Base-by-base conservation (phyloP, 1,140 invertebrate species). In the Colletes latitarsis region DNA sequence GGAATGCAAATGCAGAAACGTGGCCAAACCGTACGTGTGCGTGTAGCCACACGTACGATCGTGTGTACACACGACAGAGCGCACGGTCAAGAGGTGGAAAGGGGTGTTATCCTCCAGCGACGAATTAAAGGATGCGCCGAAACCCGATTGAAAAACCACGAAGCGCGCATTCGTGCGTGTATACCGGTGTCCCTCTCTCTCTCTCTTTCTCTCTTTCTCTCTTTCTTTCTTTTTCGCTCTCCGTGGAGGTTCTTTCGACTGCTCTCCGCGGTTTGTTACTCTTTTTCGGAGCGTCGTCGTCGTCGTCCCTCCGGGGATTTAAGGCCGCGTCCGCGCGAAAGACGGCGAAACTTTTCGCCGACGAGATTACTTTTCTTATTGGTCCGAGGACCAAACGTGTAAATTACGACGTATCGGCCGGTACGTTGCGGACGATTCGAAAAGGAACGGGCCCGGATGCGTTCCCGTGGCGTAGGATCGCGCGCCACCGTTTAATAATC, bases 1-100 rank as follows among this genome's bases (percentile, higher is more conserved):
- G 55, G 91, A 91, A 92, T 91, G 92, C 91, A 91, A 92, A 92
- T 92, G 91, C 89, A 90, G 91, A 92, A 91, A 91, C 91, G 89
- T 88, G 88, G 81, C 82, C 64, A 69, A n/a, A 1, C 49, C 66
- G 55, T 67, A 52, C 62, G 74, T 68, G 69, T 75, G 68, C 76
- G 66, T 79, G 70, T 84, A 67, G 8, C 49, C 60, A 69, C 64
- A 81, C 68, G 55, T 67, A n/a, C 71, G 62, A 49, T 67, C 52
- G 8, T 49, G 30, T 6, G 21, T 17, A 57, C 68, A 52, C 55
- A 5, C 14, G 19, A 3, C 8, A 63, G 53, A 6, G 43, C 8
- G 41, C 12, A 4, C n/a, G 72, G 53, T 12, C 41, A 49, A 62
- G 62, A 19, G 19, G 60, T 46, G 67, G 75, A 63, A 62, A 82